Evolutionary conservation across 2,113 vertebrate genomes (phyloP).

Genomic region (Gallinago undulata): DNA sequence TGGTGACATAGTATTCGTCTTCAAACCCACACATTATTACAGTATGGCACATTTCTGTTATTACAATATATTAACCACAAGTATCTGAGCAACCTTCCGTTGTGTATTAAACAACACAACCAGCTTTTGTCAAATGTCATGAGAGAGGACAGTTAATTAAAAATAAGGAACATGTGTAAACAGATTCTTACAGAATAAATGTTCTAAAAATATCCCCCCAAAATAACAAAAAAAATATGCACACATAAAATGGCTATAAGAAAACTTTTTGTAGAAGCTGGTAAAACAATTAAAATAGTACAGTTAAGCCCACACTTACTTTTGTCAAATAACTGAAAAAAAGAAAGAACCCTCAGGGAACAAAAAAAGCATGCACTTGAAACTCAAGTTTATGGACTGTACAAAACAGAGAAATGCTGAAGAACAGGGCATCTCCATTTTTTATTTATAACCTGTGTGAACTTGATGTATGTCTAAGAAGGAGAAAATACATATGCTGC

Average conservation of each 20-base stretch:
- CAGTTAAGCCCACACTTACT: background rate
- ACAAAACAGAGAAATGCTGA: background rate
- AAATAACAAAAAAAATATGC: background rate
- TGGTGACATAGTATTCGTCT: background rate
- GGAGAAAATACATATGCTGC: background rate
- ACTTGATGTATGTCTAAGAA: background rate
- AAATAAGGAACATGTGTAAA: background rate
- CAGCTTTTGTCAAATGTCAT: background rate
- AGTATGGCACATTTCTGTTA: background rate
- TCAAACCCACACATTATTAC: background rate
- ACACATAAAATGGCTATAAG: background rate
- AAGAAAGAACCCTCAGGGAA: background rate
- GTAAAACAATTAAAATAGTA: background rate
- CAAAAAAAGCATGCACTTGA: fast-evolving
- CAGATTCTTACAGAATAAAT: background rate
- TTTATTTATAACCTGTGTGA: background rate
- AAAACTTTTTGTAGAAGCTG: background rate
- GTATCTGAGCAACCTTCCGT: background rate
- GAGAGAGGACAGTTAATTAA: background rate
- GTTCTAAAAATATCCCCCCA: background rate
- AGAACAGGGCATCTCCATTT: background rate
- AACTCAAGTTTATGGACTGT: background rate
- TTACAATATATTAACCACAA: background rate
- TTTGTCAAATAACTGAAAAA: background rate
- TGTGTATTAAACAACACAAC: background rate